A percentile compares a stretch with the other conserved stretches of the same genome.
Evolutionary conservation across 2,113 vertebrate genomes (phyloP).

Genomic region (Thymallus thymallus): DNA sequence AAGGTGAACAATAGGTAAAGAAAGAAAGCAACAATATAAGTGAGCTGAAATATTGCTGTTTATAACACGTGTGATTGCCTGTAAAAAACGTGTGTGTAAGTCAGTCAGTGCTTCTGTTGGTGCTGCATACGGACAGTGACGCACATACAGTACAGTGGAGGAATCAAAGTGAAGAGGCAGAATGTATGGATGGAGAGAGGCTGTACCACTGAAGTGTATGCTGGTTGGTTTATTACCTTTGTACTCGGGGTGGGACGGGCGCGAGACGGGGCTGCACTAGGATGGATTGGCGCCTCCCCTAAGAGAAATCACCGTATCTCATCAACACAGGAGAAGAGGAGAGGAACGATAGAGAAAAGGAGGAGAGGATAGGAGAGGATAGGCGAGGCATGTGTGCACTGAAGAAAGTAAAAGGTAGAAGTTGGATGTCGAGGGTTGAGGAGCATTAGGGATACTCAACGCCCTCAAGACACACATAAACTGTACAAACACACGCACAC

Average conservation of each 20-base stretch:
- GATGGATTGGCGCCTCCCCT: conserved; percentile 84
- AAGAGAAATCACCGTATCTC: conserved; percentile 86
- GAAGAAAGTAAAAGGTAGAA: conserved; percentile 1
- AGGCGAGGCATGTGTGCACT: conserved; percentile 15
- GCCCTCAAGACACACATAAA: conserved; percentile 4
- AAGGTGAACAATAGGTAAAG: neutral
- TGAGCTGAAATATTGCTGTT: neutral
- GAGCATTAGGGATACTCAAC: conserved; percentile 50
- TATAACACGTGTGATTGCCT: neutral
- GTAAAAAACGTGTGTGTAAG: conserved; percentile 14
- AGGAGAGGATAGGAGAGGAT: conserved; percentile 47
- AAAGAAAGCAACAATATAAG: neutral
- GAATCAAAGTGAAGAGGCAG: conserved; percentile 44
- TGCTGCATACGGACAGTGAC: conserved; percentile 56
- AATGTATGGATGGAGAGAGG: conserved; percentile 63
- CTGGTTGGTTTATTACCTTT: conserved; percentile 78
- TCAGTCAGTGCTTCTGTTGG: conserved; percentile 32
- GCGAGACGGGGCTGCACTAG: conserved; percentile 82
- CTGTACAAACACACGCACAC: neutral
- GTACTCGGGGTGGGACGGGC: conserved; percentile 76
- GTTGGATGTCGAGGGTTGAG: conserved; percentile 19
- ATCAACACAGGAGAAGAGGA: conserved; percentile 69
- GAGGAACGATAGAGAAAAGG: conserved; percentile 39
- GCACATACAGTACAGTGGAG: conserved; percentile 59
- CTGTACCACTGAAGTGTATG: conserved; percentile 57